phyloP scores from a whole-genome alignment of 2,888 invertebrate species.

The Mesorhabditis spiculigera region DNA sequence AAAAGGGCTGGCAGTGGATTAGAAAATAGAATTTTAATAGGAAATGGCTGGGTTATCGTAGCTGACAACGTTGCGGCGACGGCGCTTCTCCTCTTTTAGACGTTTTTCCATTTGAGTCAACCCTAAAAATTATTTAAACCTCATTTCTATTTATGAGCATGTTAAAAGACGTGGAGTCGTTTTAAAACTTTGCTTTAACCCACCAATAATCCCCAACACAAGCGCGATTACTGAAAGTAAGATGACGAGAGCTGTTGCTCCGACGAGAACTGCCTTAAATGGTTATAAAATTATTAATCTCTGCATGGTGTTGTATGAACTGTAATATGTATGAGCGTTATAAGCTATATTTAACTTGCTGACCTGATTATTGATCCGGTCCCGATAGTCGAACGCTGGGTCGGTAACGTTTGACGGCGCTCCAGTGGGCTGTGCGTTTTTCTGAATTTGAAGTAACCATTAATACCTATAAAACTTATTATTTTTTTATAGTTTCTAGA shows the following conservation, averaged over 20 bases:
- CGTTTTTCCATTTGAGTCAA: neutral
- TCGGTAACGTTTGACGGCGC: neutral
- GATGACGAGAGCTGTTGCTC: neutral
- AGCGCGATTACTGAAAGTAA: constrained; percentile 2
- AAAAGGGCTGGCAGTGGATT: neutral
- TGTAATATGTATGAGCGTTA: too few species aligned
- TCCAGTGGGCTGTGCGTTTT: neutral
- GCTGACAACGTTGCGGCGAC: neutral
- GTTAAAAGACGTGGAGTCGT: neutral
- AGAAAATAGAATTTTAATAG: neutral
- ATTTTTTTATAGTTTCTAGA: too few species aligned
- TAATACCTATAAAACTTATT: too few species aligned
- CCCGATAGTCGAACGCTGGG: neutral
- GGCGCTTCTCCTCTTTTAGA: neutral
- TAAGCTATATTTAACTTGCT: neutral
- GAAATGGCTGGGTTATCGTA: neutral
- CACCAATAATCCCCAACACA: constrained; percentile 1
- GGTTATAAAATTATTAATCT: neutral
- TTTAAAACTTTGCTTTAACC: neutral
- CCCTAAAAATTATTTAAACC: too few species aligned
- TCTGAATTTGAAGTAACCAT: neutral
- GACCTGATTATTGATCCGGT: neutral
- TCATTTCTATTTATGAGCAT: too few species aligned
- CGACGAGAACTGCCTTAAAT: constrained; percentile 3
- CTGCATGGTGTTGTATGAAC: neutral